Conservation (phyloP, 1,140 invertebrate genomes). For the Hylyphantes graminicola region DNA sequence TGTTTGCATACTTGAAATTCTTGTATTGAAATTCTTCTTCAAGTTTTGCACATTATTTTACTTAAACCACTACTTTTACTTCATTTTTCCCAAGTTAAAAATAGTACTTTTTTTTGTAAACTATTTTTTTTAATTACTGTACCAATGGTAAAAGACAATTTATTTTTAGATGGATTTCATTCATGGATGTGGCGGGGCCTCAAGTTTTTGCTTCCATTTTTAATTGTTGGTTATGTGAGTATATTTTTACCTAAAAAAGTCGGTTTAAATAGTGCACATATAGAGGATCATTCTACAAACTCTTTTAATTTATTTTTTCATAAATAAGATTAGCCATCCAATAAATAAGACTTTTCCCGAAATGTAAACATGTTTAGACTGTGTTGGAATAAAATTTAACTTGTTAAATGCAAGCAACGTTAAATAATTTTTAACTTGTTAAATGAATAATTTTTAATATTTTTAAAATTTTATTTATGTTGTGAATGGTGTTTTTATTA, state of each 20-base stretch:
- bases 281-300: background rate
- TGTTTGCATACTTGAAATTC: background rate
- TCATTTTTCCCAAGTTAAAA: background rate
- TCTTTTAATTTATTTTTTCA: background rate
- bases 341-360: background rate
- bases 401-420: no score
- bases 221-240: slow-evolving; percentile 88
- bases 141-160: background rate
- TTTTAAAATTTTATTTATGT: no score
- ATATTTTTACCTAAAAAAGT: background rate
- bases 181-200: slow-evolving; percentile 99
- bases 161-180: slow-evolving; percentile 88
- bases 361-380: slow-evolving; percentile 4
- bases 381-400: no score
- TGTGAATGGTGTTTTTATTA: no score
- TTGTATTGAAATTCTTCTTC: no score
- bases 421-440: no score
- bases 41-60: background rate
- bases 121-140: background rate
- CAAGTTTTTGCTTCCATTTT: slow-evolving; percentile 94
- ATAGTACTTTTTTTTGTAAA: background rate
- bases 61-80: background rate
- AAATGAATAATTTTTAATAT: no score
- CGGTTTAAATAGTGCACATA: background rate
- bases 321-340: background rate